Conservation (phyloP, 2,797 vertebrate genomes). For the Erpetoichthys calabaricus region DNA sequence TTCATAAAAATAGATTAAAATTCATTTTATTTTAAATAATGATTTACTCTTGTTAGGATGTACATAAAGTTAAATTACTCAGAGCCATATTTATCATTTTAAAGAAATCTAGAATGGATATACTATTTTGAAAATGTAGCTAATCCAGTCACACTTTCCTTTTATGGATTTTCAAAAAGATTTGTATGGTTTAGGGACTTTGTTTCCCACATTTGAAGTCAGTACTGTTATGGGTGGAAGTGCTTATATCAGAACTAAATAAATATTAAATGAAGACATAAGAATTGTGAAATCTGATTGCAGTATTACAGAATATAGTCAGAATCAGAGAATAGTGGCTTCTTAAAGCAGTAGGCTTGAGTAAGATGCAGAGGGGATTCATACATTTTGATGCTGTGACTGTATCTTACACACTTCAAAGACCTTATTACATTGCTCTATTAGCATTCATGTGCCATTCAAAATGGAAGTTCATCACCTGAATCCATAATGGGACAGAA, state of each 20-base stretch:
- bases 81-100: no score
- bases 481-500: constrained; percentile 51
- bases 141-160: no score
- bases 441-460: constrained; percentile 66
- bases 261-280: constrained; percentile 40
- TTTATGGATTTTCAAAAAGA: no score
- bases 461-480: constrained; percentile 46
- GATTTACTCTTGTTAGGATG: no score
- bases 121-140: no score
- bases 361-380: constrained; percentile 52
- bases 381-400: constrained; percentile 51
- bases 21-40: no score
- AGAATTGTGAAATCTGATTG: constrained; percentile 28
- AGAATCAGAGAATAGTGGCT: constrained; percentile 26
- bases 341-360: constrained; percentile 36
- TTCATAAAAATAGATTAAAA: no score
- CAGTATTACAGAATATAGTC: constrained; percentile 11
- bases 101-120: no score
- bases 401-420: constrained; percentile 62
- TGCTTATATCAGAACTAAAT: constrained; percentile 39
- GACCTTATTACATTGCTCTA: constrained; percentile 47
- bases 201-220: constrained; percentile 29
- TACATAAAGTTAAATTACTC: no score
- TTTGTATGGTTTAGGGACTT: background rate
- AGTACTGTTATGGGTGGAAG: constrained; percentile 35